A percentile compares a stretch with the other conserved stretches of the same genome.
Conservation (phyloP, 2,113 vertebrate genomes). For the Centropristis striata region DNA sequence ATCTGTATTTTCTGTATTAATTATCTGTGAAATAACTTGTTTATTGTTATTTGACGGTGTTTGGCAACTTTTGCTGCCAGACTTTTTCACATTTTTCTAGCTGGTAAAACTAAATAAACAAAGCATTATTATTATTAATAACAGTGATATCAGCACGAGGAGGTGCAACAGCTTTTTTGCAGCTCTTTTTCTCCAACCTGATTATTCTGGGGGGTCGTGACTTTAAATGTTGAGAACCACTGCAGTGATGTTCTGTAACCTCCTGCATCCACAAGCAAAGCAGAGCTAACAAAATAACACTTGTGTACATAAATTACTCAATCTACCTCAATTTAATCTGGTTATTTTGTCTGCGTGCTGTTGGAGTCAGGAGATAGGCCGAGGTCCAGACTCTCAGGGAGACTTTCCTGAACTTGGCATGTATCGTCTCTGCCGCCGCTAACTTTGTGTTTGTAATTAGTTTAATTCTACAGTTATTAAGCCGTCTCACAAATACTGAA, state of each 20-base stretch:
- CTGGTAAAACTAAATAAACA: too few species aligned
- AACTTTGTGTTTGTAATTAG: constrained; percentile 72
- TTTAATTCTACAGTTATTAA: constrained; percentile 76
- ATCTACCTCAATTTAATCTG: constrained; percentile 37
- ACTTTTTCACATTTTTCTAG: too few species aligned
- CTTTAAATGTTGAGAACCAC: too few species aligned
- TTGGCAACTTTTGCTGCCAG: too few species aligned
- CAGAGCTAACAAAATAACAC: constrained; percentile 13
- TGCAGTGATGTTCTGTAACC: neutral
- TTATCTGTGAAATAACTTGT: too few species aligned
- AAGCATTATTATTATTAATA: too few species aligned
- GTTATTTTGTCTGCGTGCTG: constrained; percentile 51
- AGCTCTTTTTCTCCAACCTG: too few species aligned
- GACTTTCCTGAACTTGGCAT: constrained; percentile 41
- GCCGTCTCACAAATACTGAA: constrained; percentile 58
- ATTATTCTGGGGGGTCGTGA: too few species aligned
- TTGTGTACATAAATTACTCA: constrained; percentile 52
- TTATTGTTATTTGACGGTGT: too few species aligned
- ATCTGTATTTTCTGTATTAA: too few species aligned
- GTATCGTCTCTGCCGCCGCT: constrained; percentile 23
- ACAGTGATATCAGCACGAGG: too few species aligned
- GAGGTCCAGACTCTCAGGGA: constrained; percentile 54
- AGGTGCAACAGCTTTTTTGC: too few species aligned
- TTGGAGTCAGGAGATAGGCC: constrained; percentile 56
- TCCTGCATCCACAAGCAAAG: constrained; percentile 39